These are phyloP conservation scores for Eidolon helvum DNA, from an alignment of 2,113 vertebrate genomes.

Conservation along the genomic window DNA sequence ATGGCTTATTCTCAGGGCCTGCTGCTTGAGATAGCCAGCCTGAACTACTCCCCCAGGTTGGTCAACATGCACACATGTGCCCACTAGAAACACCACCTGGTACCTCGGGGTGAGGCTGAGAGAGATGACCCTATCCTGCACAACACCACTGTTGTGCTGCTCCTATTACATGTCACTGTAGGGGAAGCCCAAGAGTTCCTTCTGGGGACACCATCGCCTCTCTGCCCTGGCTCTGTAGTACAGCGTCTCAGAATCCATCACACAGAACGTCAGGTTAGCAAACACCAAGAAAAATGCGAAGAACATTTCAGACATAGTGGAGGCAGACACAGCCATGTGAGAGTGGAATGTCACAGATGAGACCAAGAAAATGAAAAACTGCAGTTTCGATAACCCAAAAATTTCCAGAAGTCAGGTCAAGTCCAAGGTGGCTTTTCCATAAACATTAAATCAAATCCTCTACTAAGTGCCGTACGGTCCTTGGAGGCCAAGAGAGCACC, in stretches of 20 bases:
- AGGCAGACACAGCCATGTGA: not conserved
- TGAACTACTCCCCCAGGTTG: not conserved
- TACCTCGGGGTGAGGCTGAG: rapidly evolving
- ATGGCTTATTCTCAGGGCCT: not conserved
- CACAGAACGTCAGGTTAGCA: not conserved
- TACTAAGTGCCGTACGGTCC: not conserved
- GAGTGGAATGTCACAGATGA: not conserved
- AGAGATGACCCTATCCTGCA: not conserved
- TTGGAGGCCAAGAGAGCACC: not conserved
- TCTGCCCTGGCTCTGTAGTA: not conserved
- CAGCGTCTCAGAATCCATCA: not conserved
- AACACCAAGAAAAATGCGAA: not conserved
- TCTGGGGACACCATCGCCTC: not conserved
- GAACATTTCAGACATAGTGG: not conserved
- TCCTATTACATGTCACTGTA: rapidly evolving
- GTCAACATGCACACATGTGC: not conserved
- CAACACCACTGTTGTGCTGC: not conserved
- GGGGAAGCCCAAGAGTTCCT: not conserved
- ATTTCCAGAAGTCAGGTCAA: slow-evolving; percentile 9
- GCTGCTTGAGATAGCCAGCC: not conserved
- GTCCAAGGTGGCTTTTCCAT: not conserved
- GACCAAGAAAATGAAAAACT: slow-evolving; percentile 5
- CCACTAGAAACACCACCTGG: rapidly evolving
- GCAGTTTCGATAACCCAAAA: not conserved
- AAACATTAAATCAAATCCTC: slow-evolving; percentile 35